Base-by-base conservation (phyloP, 2,113 vertebrate species). In the Xerus inauris region DNA sequence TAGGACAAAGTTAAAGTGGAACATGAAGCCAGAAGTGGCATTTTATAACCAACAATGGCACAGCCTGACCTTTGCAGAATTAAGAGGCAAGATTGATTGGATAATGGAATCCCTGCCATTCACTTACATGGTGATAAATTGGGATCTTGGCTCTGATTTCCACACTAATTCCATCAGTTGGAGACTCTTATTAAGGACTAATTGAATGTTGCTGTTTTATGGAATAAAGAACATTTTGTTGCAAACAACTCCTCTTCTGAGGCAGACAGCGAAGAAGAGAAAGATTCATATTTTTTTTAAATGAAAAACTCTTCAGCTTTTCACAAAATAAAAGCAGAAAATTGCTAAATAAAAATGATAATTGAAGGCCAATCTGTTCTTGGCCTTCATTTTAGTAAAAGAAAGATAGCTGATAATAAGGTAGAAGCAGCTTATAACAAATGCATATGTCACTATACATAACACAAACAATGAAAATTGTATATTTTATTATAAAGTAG, bases 71-170 rank as follows among this genome's bases (percentile, higher is more conserved):
- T 94, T 96, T 84, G 76, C 57, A 85, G 79, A 87, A 95, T 81
- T 89, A 72, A 92, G 71, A 96, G 65, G 14, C 82, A 87, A 83
- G 86, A 92, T 65, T 95, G 91, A 97, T 54, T 93, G 32, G 75
- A 89, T 96, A 96, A 96, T 87, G 69, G 94, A 95, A 96, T 87
- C 80, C 80, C 95, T 90, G 91, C 83, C 73, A 94, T 81, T 97
- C 94, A 85, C 75, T 90, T 79, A 81, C 87, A 92, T 30, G 38
- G 80, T 95, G 80, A 96, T 80, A 91, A 98, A 94, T 93, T 85
- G 94, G 28, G 72, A 90, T 87, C 94, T n/a, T 87, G 89, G 76
- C 89, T 96, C 93, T 87, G 80, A 1, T 5, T 59, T 49, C 86
- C 38, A 76, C 59, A 91, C 67, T 95, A 87, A 91, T 91, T 96